Conservation (phyloP, 1,140 invertebrate species). For the Trichomalopsis sarcophagae region DNA sequence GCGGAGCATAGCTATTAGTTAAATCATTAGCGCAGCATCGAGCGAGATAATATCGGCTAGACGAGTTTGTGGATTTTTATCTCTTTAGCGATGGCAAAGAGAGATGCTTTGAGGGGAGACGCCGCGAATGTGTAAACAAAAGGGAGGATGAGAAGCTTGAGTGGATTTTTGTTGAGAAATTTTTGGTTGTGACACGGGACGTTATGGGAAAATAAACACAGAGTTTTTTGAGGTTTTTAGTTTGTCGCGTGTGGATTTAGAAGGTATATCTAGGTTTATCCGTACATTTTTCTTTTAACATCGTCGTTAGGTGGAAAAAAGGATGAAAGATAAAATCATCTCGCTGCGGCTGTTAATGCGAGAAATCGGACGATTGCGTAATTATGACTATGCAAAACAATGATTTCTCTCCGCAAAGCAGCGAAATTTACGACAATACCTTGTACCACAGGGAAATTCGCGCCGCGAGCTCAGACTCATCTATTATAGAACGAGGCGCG, state of each 20-base stretch:
- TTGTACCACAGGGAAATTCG: neutral
- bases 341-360: neutral
- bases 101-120: too few relatives aligned
- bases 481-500: neutral
- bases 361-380: neutral
- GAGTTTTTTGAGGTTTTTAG: neutral
- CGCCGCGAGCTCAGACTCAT: neutral
- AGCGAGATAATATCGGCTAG: neutral
- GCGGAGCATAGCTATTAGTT: neutral
- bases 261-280: too few relatives aligned
- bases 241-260: too few relatives aligned
- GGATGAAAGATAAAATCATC: neutral
- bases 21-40: neutral
- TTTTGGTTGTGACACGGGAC: neutral
- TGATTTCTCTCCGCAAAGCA: neutral
- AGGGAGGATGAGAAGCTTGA: too few relatives aligned
- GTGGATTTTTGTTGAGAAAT: neutral
- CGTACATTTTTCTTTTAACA: too few relatives aligned
- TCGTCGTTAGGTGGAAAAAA: too few relatives aligned
- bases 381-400: constrained; percentile 4
- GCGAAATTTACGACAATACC: neutral
- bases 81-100: neutral
- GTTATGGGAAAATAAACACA: neutral
- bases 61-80: too few relatives aligned
- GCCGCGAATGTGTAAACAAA: too few relatives aligned